phyloP scores from a whole-genome alignment of 2,797 vertebrate genomes.

The Pterois miles region DNA sequence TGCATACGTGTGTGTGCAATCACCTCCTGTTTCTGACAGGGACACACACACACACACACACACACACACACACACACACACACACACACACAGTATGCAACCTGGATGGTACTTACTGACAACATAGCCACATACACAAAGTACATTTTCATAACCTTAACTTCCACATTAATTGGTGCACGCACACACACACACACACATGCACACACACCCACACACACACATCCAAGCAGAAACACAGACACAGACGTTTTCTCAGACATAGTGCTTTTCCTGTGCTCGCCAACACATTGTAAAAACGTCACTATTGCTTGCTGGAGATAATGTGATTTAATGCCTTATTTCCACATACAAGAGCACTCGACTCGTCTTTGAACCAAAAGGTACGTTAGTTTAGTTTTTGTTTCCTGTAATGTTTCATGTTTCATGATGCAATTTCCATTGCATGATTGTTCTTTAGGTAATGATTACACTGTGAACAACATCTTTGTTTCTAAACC shows the following conservation, averaged over 20 bases:
- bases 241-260: neutral
- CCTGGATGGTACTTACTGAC: neutral
- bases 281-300: neutral
- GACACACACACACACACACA: neutral
- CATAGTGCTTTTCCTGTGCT: too few species aligned
- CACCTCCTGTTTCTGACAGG: conserved; percentile 35
- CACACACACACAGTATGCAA: conserved; percentile 28
- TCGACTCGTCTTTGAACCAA: neutral
- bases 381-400: conserved; percentile 32
- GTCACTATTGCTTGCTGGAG: too few species aligned
- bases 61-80: neutral
- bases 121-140: neutral
- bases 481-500: neutral
- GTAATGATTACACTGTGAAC: neutral
- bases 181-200: neutral
- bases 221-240: neutral
- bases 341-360: neutral
- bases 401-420: neutral
- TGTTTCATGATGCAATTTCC: neutral
- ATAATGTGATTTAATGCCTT: neutral
- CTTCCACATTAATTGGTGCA: neutral
- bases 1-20: neutral
- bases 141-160: conserved; percentile 12
- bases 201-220: neutral
- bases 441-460: neutral